These are phyloP conservation scores for Hassar affinis DNA, from an alignment of 2,113 vertebrate genomes.

Conservation along the genomic window DNA sequence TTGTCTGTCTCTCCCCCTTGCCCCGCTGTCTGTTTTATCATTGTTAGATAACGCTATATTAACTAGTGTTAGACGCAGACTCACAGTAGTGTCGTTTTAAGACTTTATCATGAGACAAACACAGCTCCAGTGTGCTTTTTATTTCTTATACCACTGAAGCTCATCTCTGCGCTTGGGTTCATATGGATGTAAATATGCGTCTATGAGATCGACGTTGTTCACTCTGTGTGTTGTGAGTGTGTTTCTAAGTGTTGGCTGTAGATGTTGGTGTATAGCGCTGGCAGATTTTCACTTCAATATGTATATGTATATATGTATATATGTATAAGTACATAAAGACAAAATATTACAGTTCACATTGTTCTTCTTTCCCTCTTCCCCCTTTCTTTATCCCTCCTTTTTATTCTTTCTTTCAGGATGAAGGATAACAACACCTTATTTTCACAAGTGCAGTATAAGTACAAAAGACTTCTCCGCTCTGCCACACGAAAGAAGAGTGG, in stretches of 20 bases:
- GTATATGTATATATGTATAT: too few relatives aligned
- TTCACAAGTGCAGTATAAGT: constrained; percentile 82
- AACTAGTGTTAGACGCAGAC: constrained; percentile 2
- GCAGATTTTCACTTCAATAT: constrained; percentile 51
- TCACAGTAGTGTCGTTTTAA: neutral
- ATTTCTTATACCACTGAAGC: neutral
- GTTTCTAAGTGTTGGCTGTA: constrained; percentile 71
- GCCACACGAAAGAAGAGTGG: constrained; percentile 77
- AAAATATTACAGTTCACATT: neutral
- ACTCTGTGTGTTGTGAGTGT: constrained; percentile 58
- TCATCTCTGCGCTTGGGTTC: constrained; percentile 64
- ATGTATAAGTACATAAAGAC: constrained; percentile 29
- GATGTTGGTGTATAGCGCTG: constrained; percentile 71
- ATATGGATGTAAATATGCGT: constrained; percentile 57
- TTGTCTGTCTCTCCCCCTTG: constrained; percentile 41
- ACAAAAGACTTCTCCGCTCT: constrained; percentile 75
- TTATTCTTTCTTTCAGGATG: constrained; percentile 69
- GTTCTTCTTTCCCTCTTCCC: constrained; percentile 49
- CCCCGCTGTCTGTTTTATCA: constrained; percentile 49
- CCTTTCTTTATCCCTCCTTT: constrained; percentile 27
- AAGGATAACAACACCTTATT: constrained; percentile 78
- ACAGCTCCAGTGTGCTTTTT: neutral
- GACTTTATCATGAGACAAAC: neutral
- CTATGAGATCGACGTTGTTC: constrained; percentile 39
- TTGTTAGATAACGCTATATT: constrained; percentile 53